These are phyloP conservation scores for Spea bombifrons DNA, from an alignment of 2,113 vertebrate species.

Conservation along the genomic window DNA sequence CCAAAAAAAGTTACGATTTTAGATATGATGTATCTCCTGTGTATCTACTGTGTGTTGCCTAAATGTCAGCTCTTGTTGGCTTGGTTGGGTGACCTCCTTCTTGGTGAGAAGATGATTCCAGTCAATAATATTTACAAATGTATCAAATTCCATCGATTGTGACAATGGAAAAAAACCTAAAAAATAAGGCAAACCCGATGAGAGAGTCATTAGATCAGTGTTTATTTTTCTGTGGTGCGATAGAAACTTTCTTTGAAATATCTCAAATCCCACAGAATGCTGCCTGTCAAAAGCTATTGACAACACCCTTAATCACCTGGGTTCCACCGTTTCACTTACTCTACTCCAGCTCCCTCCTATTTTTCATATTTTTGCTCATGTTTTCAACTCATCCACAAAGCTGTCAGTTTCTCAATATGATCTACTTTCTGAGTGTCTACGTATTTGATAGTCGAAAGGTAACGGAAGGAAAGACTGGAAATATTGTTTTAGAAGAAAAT, in stretches of 20 bases:
- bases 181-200: constrained; percentile 59
- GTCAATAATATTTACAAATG: neutral
- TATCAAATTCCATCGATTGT: constrained; percentile 39
- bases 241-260: constrained; percentile 57
- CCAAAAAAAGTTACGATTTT: too few species aligned
- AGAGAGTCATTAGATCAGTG: constrained; percentile 50
- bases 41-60: too few species aligned
- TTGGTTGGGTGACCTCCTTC: too few species aligned
- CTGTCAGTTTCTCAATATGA: constrained; percentile 60
- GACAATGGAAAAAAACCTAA: constrained; percentile 32
- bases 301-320: constrained; percentile 63
- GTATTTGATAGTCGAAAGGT: constrained; percentile 52
- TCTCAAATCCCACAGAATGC: constrained; percentile 53
- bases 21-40: too few species aligned
- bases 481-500: constrained; percentile 48
- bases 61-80: too few species aligned
- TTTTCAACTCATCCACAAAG: constrained; percentile 58
- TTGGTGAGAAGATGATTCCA: neutral
- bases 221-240: constrained; percentile 56
- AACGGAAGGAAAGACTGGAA: constrained; percentile 52
- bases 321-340: constrained; percentile 53
- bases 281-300: constrained; percentile 64
- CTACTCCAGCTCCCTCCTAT: constrained; percentile 49
- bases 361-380: constrained; percentile 58
- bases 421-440: constrained; percentile 48